Evolutionary conservation across 2,113 vertebrate genomes (phyloP).

Genomic region (Felis chaus): DNA sequence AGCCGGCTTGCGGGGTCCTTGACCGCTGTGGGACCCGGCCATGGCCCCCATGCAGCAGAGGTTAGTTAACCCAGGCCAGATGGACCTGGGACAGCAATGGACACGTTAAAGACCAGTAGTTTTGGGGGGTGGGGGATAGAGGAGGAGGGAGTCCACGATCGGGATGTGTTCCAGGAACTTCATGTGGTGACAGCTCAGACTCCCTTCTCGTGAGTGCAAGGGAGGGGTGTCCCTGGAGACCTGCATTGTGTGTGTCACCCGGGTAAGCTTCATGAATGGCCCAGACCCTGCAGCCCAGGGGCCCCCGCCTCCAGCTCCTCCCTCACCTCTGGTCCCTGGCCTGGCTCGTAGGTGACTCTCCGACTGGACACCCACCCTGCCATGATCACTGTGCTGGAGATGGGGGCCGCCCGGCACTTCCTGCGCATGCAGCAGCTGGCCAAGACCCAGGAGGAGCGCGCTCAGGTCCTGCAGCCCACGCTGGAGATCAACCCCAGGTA

Average conservation of each 20-base stretch:
- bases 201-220: not conserved
- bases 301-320: not conserved
- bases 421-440: constrained; percentile 97
- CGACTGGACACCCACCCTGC: constrained; percentile 96
- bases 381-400: constrained; percentile 98
- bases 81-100: not conserved
- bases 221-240: not conserved
- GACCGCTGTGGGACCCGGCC: not conserved
- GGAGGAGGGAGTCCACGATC: not conserved
- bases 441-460: constrained; percentile 92
- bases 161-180: not conserved
- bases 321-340: not conserved
- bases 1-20: not conserved
- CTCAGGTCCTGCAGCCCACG: constrained; percentile 96
- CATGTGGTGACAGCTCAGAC: not conserved
- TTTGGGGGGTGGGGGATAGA: not conserved
- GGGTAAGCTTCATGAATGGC: not conserved
- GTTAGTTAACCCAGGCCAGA: not conserved
- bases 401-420: constrained; percentile 98
- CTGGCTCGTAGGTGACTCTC: constrained; percentile 88
- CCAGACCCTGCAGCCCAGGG: not conserved
- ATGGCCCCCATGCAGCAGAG: not conserved
- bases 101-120: fast-evolving
- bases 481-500: constrained; percentile 97
- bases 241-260: not conserved